Evolutionary conservation across 2,888 invertebrate species (phyloP).

Genomic region (Lepidocyrtoides sp.): DNA sequence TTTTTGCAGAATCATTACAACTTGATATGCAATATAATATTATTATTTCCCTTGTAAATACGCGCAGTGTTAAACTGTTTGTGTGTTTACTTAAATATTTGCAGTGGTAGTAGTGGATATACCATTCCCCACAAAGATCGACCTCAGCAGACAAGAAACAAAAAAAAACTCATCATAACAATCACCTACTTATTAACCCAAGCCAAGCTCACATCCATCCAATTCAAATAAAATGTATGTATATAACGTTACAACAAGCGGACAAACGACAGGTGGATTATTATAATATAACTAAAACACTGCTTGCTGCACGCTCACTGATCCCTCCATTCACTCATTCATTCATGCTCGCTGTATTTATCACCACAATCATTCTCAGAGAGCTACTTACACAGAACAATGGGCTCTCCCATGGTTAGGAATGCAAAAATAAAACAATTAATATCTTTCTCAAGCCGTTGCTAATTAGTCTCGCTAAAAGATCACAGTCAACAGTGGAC

Average conservation of each 20-base stretch:
- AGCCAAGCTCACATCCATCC: constrained; percentile 43
- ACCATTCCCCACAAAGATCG: constrained; percentile 37
- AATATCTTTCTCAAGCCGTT: constrained; percentile 60
- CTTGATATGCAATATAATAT: neutral
- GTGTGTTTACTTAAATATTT: neutral
- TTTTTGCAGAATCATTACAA: constrained; percentile 52
- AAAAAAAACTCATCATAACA: constrained; percentile 65
- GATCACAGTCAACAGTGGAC: constrained; percentile 68
- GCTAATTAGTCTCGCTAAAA: constrained; percentile 68
- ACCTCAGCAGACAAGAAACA: constrained; percentile 58
- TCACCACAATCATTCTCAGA: constrained; percentile 28
- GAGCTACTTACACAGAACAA: constrained; percentile 43
- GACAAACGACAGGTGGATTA: constrained; percentile 1
- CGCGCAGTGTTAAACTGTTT: neutral
- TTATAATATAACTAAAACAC: constrained; percentile 18
- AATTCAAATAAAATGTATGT: neutral
- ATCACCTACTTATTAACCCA: constrained; percentile 61
- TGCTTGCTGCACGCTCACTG: constrained; percentile 47
- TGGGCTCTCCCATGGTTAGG: constrained; percentile 58
- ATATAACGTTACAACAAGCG: constrained; percentile 15
- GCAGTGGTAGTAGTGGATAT: neutral
- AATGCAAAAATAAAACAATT: constrained; percentile 60
- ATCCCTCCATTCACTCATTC: constrained; percentile 49
- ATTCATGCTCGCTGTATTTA: constrained; percentile 31
- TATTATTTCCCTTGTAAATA: constrained; percentile 26